Conservation (phyloP, 2,888 invertebrate genomes). For the Drosophila prostipennis region DNA sequence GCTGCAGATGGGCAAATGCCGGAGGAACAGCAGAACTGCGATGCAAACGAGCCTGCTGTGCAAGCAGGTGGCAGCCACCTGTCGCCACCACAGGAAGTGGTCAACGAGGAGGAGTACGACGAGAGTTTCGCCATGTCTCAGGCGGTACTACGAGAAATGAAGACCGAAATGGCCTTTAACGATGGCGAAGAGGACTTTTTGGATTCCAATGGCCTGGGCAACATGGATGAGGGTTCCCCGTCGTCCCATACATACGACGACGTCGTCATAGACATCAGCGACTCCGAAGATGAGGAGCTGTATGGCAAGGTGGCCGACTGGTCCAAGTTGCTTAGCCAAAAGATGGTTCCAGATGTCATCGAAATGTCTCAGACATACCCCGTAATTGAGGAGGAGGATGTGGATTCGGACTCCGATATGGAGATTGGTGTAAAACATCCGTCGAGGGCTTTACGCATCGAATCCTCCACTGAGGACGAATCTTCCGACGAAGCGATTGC, state of each 20-base stretch:
- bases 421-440: slow-evolving; percentile 1
- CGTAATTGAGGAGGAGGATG: slow-evolving; percentile 10
- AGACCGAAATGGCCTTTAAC: slow-evolving; percentile 65
- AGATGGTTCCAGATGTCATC: slow-evolving; percentile 42
- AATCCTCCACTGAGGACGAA: slow-evolving; percentile 15
- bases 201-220: neutral
- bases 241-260: slow-evolving; percentile 41
- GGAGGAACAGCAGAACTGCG: no score
- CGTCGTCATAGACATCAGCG: slow-evolving; percentile 50
- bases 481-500: neutral
- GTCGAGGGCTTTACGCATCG: slow-evolving; percentile 26
- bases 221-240: neutral
- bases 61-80: neutral
- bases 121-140: slow-evolving; percentile 78
- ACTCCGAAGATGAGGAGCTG: slow-evolving; percentile 66
- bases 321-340: slow-evolving; percentile 79
- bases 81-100: neutral
- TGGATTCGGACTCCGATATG: slow-evolving; percentile 18
- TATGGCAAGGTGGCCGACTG: slow-evolving; percentile 73
- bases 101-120: slow-evolving; percentile 52
- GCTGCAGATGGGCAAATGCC: neutral
- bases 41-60: no score
- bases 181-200: slow-evolving; percentile 31
- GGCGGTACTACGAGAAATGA: slow-evolving; percentile 75
- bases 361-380: slow-evolving; percentile 73